Evolutionary conservation across 2,888 invertebrate genomes (phyloP).

Genomic region (Bellardia bayeri): DNA sequence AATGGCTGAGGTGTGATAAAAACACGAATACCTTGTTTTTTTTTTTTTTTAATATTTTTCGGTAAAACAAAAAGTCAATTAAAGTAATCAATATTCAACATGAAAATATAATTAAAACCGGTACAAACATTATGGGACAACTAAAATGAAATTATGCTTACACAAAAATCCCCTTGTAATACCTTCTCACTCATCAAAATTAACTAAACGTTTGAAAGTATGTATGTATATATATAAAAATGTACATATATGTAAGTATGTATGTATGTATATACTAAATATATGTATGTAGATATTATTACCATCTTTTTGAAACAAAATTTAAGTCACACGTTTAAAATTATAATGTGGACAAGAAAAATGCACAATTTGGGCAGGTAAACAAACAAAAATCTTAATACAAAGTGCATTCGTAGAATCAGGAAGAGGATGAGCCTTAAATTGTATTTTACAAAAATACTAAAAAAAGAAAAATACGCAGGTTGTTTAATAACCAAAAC

Average conservation of each 20-base stretch:
- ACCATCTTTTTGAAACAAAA: neutral
- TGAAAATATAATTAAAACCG: neutral
- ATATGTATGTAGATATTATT: neutral
- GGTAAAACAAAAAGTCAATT: too few species aligned
- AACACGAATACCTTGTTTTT: too few species aligned
- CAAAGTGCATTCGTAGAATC: constrained; percentile 39
- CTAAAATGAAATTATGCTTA: neutral
- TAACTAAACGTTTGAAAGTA: neutral
- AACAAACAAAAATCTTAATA: constrained; percentile 3
- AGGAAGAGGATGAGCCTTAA: constrained; percentile 20
- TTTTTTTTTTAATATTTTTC: too few species aligned
- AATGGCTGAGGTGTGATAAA: too few species aligned
- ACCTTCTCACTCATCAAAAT: neutral
- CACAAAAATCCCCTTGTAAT: too few species aligned
- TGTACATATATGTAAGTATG: too few species aligned
- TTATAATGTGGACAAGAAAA: neutral
- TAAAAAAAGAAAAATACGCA: neutral
- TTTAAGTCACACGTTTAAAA: constrained; percentile 18
- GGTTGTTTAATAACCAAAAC: constrained; percentile 27
- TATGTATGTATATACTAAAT: too few species aligned
- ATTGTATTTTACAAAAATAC: constrained; percentile 32
- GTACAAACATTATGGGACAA: neutral
- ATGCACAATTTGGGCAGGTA: neutral
- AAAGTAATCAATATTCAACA: neutral
- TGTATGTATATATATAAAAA: too few species aligned